phyloP scores from a whole-genome alignment of 2,113 vertebrate species.

The Brachionichthys hirsutus region DNA sequence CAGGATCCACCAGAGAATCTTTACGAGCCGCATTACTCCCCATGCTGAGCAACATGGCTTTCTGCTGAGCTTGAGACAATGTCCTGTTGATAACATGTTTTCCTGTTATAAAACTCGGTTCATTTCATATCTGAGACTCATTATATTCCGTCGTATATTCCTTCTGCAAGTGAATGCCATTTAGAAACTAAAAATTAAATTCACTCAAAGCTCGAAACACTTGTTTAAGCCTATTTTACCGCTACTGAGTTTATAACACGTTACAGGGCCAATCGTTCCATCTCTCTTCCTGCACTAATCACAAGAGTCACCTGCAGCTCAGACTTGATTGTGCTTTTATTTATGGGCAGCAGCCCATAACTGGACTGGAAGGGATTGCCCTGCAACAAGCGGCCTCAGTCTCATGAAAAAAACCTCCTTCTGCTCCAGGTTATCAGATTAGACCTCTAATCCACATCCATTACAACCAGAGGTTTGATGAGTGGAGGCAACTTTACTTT shows the following conservation, averaged over 20 bases:
- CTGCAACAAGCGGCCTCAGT: neutral
- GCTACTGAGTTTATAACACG: too few species aligned
- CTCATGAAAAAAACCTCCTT: neutral
- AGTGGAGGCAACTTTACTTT: neutral
- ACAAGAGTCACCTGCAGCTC: slow-evolving; percentile 7
- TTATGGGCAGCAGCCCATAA: neutral
- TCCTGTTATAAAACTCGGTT: neutral
- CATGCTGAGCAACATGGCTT: neutral
- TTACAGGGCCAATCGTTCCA: neutral
- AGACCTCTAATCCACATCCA: neutral
- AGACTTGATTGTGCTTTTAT: slow-evolving; percentile 16
- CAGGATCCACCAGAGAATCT: neutral
- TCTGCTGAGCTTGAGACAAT: neutral
- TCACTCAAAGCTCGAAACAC: too few species aligned
- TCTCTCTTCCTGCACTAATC: slow-evolving; percentile 4
- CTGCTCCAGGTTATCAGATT: neutral
- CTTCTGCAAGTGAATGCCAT: too few species aligned
- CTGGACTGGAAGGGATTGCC: slow-evolving; percentile 26
- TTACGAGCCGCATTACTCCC: neutral
- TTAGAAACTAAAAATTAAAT: too few species aligned
- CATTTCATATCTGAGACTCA: neutral
- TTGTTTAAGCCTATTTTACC: too few species aligned
- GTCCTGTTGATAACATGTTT: neutral
- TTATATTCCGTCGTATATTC: too few species aligned
- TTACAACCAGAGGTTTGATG: neutral